Conservation (phyloP, 2,888 invertebrate species). For the Epirrhoe tristata region DNA sequence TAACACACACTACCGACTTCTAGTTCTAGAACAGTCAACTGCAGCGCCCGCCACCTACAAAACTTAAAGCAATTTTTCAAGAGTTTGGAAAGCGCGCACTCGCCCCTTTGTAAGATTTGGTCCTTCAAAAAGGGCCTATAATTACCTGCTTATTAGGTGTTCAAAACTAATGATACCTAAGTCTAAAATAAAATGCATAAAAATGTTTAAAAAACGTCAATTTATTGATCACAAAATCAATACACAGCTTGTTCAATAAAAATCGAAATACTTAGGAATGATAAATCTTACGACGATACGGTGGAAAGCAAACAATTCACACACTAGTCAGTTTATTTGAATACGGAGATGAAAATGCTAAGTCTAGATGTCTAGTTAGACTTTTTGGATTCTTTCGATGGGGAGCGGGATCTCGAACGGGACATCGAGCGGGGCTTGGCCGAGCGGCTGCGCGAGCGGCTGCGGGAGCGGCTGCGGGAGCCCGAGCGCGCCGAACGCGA, state of each 20-base stretch:
- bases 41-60: too few species aligned
- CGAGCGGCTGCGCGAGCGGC: slow-evolving; percentile 82
- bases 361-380: slow-evolving; percentile 64
- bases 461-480: slow-evolving; percentile 77
- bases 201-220: slow-evolving; percentile 49
- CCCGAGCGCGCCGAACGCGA: slow-evolving; percentile 85
- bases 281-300: slow-evolving; percentile 55
- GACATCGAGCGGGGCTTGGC: slow-evolving; percentile 78
- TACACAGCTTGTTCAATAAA: slow-evolving; percentile 63
- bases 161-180: too few species aligned
- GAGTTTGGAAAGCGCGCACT: too few species aligned
- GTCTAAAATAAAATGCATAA: slow-evolving; percentile 20
- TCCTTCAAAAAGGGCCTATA: too few species aligned
- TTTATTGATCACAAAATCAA: slow-evolving; percentile 71
- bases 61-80: too few species aligned
- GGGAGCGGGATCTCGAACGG: slow-evolving; percentile 78
- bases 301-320: slow-evolving; percentile 48
- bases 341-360: slow-evolving; percentile 40
- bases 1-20: too few species aligned
- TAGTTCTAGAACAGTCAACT: too few species aligned
- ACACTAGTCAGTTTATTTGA: slow-evolving; percentile 42
- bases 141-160: too few species aligned
- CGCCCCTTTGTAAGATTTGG: too few species aligned
- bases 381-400: slow-evolving; percentile 82
- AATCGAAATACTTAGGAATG: slow-evolving; percentile 71